Conservation (phyloP, 2,888 invertebrate genomes). For the Metalampra italica region DNA sequence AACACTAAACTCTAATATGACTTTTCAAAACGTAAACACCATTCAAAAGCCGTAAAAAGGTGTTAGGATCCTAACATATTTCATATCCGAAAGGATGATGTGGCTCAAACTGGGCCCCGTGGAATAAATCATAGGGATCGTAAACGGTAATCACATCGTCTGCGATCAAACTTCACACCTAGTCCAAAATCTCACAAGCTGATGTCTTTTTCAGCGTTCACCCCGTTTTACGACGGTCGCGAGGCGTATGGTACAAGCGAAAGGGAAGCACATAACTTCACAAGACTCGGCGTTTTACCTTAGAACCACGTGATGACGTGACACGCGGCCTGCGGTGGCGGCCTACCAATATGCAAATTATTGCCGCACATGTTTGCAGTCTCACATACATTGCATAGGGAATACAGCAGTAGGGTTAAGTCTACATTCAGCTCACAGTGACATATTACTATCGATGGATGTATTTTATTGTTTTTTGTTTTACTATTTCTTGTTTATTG, state of each 20-base stretch:
- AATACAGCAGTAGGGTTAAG: too few species aligned
- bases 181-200: slow-evolving; percentile 47
- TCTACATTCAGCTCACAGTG: too few species aligned
- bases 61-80: slow-evolving; percentile 11
- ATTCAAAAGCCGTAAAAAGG: slow-evolving; percentile 12
- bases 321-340: too few species aligned
- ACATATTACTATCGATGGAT: too few species aligned
- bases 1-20: background rate
- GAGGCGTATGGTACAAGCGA: slow-evolving; percentile 27
- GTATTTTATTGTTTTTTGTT: too few species aligned
- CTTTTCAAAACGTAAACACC: slow-evolving; percentile 9
- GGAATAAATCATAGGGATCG: slow-evolving; percentile 45
- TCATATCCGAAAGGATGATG: slow-evolving; percentile 12
- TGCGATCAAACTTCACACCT: slow-evolving; percentile 63
- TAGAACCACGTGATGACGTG: too few species aligned
- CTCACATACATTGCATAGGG: too few species aligned
- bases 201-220: slow-evolving; percentile 64
- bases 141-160: slow-evolving; percentile 52
- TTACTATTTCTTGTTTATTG: too few species aligned
- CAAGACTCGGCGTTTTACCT: slow-evolving; percentile 4
- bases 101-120: slow-evolving; percentile 17
- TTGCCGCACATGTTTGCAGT: too few species aligned
- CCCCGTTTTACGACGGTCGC: slow-evolving; percentile 47
- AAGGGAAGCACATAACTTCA: slow-evolving; percentile 3
- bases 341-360: too few species aligned